Percentiles rank a stretch among this genome's conserved stretches.
phyloP scores from a whole-genome alignment of 1,140 invertebrate species.

The Caerostris darwini region DNA sequence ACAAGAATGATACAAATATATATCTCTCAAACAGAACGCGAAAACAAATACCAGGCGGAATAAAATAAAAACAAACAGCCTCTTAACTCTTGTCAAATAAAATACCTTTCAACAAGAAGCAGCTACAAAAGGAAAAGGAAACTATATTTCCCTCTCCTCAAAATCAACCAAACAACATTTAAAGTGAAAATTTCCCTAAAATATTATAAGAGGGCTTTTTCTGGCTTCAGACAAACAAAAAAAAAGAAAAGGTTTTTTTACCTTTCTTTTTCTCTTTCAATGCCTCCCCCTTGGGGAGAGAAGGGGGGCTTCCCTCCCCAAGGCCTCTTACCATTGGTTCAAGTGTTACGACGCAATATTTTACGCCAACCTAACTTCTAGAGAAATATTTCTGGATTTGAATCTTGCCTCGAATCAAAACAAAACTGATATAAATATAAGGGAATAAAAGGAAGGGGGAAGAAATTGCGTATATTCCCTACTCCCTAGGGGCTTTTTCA shows the following conservation, averaged over 20 bases:
- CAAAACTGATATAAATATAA: background rate
- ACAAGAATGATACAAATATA: background rate
- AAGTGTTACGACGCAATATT: background rate
- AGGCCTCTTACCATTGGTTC: background rate
- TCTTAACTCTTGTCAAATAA: background rate
- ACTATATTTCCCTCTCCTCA: background rate
- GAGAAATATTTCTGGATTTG: conserved; percentile 5
- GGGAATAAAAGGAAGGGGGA: background rate
- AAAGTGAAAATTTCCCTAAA: conserved; percentile 1
- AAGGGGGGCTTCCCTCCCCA: no score
- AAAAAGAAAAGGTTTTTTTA: background rate
- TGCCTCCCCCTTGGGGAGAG: no score
- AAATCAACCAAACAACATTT: background rate
- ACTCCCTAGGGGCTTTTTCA: conserved; percentile 5
- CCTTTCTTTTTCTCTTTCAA: background rate
- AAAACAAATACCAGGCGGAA: background rate
- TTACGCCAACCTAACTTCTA: background rate
- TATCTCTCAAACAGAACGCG: background rate
- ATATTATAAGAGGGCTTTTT: background rate
- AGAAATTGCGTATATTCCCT: background rate
- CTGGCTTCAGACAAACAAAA: background rate
- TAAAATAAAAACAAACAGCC: background rate
- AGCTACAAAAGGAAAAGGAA: background rate
- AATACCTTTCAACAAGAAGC: background rate
- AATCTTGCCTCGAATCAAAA: conserved; percentile 35